Conservation (phyloP, 2,888 invertebrate species). For the Myathropa florea region DNA sequence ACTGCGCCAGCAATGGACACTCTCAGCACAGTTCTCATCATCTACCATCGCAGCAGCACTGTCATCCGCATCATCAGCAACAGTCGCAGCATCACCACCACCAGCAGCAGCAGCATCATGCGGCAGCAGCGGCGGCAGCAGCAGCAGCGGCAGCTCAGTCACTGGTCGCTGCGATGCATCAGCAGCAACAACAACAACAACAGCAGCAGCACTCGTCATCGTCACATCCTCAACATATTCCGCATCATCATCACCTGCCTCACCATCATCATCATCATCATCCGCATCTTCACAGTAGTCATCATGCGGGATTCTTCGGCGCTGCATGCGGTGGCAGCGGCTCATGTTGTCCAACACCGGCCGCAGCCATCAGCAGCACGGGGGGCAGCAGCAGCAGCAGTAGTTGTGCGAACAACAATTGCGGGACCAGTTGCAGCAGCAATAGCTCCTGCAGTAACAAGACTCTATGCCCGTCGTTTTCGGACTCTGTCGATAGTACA, state of each 20-base stretch:
- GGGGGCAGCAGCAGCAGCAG: constrained; percentile 42
- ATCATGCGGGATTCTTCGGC: constrained; percentile 65
- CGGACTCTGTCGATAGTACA: constrained; percentile 75
- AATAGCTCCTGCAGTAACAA: constrained; percentile 62
- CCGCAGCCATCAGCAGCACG: constrained; percentile 57
- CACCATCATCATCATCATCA: constrained; percentile 47
- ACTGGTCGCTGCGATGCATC: constrained; percentile 60
- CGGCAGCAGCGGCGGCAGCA: constrained; percentile 35
- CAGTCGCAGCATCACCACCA: constrained; percentile 40
- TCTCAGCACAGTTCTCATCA: constrained; percentile 49
- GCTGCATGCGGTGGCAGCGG: constrained; percentile 37
- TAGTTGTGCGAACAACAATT: constrained; percentile 60
- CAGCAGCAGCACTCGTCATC: not conserved
- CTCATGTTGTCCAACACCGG: constrained; percentile 42
- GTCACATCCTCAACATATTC: constrained; percentile 50
- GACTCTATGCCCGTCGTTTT: constrained; percentile 68
- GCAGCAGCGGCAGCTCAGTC: constrained; percentile 50
- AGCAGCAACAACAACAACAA: constrained; percentile 41
- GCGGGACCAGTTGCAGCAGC: constrained; percentile 69
- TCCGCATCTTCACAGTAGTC: constrained; percentile 65
- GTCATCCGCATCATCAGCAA: constrained; percentile 46
- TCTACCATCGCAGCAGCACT: constrained; percentile 42
- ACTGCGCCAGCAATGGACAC: constrained; percentile 63
- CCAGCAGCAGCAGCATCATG: constrained; percentile 62
- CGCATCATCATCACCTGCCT: constrained; percentile 55